Percentiles rank a stretch among this genome's conserved stretches.
Conservation (phyloP, 2,888 invertebrate genomes). For the Scaptomyza caliginosa region DNA sequence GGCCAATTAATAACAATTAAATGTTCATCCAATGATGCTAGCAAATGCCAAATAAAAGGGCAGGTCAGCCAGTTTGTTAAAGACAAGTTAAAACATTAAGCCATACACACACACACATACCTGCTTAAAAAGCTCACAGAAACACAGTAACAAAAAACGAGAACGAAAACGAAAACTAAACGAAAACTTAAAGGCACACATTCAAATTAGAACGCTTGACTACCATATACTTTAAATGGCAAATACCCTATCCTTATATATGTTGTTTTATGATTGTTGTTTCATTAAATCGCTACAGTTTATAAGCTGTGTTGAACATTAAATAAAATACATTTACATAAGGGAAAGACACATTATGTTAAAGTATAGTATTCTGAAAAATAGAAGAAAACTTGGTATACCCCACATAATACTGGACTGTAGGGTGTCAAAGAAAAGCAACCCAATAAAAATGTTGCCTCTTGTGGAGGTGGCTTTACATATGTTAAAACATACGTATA, state of each 20-base stretch:
- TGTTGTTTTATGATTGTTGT: no score
- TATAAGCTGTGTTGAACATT: no score
- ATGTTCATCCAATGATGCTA: no score
- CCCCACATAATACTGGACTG: background rate
- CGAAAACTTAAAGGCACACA: slow-evolving; percentile 8
- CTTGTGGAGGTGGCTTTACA: slow-evolving; percentile 31
- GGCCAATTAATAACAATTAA: no score
- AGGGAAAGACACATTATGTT: no score
- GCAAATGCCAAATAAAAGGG: no score
- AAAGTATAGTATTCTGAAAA: no score
- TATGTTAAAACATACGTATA: slow-evolving; percentile 24
- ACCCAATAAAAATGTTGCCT: slow-evolving; percentile 13
- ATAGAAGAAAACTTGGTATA: no score
- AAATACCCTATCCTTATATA: no score
- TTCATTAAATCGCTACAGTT: background rate
- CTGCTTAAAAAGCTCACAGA: slow-evolving; percentile 31
- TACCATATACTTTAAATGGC: background rate
- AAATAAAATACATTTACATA: no score
- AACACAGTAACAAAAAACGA: slow-evolving; percentile 9
- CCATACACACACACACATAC: background rate
- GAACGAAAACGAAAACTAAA: slow-evolving; percentile 39
- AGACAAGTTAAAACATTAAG: no score
- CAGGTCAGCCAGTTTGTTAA: no score
- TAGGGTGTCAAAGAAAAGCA: slow-evolving; percentile 8
- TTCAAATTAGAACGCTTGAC: background rate